These are phyloP conservation scores for Aphodius granarius DNA, from an alignment of 2,888 invertebrate genomes.

Conservation along the genomic window DNA sequence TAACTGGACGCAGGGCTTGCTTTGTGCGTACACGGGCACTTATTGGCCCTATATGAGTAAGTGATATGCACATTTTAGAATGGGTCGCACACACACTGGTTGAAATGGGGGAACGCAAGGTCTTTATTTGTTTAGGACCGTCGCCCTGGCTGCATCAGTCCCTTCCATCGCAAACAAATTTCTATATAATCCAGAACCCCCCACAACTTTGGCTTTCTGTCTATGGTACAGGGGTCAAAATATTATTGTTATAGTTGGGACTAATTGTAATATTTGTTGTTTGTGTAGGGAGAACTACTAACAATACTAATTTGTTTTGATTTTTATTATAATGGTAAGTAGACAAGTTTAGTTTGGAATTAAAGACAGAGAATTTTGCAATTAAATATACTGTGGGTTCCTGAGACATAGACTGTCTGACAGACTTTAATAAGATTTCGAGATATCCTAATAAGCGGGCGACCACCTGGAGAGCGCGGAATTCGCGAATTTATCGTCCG, in stretches of 20 bases:
- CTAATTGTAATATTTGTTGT: neutral
- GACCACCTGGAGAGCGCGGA: conserved; percentile 26
- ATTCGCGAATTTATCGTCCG: conserved; percentile 30
- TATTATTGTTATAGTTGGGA: neutral
- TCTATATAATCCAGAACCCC: conserved; percentile 35
- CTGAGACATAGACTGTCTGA: neutral
- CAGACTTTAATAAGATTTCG: conserved; percentile 25
- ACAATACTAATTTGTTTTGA: neutral
- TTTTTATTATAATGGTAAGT: too few species aligned
- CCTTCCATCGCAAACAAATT: conserved; percentile 47
- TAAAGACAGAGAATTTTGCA: too few species aligned
- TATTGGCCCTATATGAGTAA: conserved; percentile 26
- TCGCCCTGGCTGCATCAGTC: conserved; percentile 42
- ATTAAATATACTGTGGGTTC: too few species aligned
- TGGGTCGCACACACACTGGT: conserved; percentile 33
- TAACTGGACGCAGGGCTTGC: neutral
- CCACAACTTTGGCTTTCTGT: neutral
- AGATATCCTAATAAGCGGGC: conserved; percentile 27
- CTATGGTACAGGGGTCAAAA: neutral
- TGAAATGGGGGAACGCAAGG: conserved; percentile 43
- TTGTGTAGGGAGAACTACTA: neutral
- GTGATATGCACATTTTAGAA: conserved; percentile 36
- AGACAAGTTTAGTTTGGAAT: too few species aligned
- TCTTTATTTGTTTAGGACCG: conserved; percentile 49
- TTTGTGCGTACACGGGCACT: conserved; percentile 1